phyloP scores from a whole-genome alignment of 2,888 invertebrate genomes.

The Acanthopleura granulata region DNA sequence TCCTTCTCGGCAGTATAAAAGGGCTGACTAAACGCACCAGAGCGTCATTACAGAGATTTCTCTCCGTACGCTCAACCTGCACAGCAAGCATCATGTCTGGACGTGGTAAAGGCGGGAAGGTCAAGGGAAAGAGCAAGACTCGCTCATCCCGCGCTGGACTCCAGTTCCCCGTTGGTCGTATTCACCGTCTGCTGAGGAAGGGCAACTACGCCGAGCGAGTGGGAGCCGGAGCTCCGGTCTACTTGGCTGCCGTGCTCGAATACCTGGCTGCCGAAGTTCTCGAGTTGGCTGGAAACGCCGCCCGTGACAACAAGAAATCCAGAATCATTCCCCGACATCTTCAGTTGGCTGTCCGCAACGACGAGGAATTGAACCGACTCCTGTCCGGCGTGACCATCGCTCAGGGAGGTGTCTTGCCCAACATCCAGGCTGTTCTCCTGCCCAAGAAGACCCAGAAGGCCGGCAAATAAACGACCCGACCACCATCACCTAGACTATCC shows the following conservation, averaged over 20 bases:
- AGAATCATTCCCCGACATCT: constrained; percentile 83
- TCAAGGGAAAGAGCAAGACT: constrained; percentile 58
- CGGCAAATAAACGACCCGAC: background rate
- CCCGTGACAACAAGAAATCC: constrained; percentile 75
- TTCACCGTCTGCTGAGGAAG: constrained; percentile 62
- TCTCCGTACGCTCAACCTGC: too few relatives aligned
- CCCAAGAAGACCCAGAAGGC: constrained; percentile 77
- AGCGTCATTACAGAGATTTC: too few relatives aligned
- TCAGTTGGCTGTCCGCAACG: constrained; percentile 83
- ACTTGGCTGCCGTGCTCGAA: constrained; percentile 65
- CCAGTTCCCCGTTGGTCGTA: constrained; percentile 64
- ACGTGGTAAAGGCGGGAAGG: constrained; percentile 64
- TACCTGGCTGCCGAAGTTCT: constrained; percentile 75
- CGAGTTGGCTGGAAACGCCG: constrained; percentile 70
- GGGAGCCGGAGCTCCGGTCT: constrained; percentile 63
- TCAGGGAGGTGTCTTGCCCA: constrained; percentile 86
- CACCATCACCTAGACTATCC: background rate
- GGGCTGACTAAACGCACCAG: too few relatives aligned
- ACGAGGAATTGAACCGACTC: constrained; percentile 84
- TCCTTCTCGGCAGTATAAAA: too few relatives aligned
- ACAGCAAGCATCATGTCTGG: constrained; percentile 53
- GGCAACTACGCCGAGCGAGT: constrained; percentile 65
- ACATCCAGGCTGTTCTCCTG: constrained; percentile 81
- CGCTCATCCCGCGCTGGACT: constrained; percentile 60
- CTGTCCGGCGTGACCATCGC: constrained; percentile 83